These are phyloP conservation scores for Muraenolepis orangiensis DNA, from an alignment of 2,797 vertebrate genomes.

Conservation along the genomic window DNA sequence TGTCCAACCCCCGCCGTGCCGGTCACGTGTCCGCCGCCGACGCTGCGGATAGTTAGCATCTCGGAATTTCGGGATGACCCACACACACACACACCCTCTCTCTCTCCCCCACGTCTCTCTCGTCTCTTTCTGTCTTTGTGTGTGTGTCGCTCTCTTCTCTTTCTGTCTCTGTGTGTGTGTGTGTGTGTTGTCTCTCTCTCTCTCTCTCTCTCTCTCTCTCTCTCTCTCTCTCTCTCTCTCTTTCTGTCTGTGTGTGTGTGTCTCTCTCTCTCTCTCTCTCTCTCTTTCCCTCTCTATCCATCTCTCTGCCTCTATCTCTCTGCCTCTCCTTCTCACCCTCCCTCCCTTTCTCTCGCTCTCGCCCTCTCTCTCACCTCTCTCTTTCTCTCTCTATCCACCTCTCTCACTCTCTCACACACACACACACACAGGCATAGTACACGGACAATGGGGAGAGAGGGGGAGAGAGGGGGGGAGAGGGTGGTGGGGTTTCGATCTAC, in stretches of 20 bases:
- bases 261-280: background rate
- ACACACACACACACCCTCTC: background rate
- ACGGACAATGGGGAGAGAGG: conserved; percentile 31
- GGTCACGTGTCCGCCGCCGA: conserved; percentile 40
- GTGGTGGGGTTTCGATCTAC: conserved; percentile 46
- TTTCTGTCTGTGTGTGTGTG: background rate
- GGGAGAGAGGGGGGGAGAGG: too few species aligned
- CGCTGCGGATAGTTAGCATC: conserved; percentile 60
- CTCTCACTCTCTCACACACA: too few species aligned
- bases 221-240: too few species aligned
- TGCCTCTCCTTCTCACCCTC: too few species aligned
- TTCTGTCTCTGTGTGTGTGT: background rate
- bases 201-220: too few species aligned
- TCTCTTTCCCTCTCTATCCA: background rate
- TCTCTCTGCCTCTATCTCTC: too few species aligned
- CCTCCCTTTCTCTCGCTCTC: too few species aligned
- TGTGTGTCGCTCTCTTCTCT: background rate
- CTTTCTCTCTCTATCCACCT: too few species aligned
- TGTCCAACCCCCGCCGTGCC: too few species aligned
- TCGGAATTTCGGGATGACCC: conserved; percentile 32
- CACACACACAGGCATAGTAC: conserved; percentile 10
- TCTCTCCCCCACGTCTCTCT: background rate
- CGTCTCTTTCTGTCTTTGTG: background rate
- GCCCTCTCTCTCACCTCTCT: too few species aligned
- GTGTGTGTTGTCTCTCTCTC: too few species aligned